A percentile compares a stretch with the other conserved stretches of the same genome.
Conservation (phyloP, 1,140 invertebrate genomes). For the Teleopsis dalmanni region DNA sequence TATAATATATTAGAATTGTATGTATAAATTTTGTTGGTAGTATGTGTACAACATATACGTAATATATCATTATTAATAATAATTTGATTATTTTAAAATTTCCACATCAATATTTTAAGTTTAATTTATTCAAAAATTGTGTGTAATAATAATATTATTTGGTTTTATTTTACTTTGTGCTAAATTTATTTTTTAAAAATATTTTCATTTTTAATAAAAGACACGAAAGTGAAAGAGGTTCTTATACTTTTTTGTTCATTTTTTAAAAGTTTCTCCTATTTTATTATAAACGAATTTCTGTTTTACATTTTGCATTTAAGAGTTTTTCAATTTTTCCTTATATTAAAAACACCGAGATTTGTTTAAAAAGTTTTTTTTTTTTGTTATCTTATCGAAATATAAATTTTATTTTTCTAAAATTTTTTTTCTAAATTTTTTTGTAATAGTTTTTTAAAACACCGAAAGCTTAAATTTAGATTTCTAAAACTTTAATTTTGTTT, state of each 20-base stretch:
- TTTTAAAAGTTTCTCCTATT: constrained; percentile 24
- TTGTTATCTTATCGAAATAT: constrained; percentile 33
- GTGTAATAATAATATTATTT: too few relatives aligned
- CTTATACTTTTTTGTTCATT: constrained; percentile 11
- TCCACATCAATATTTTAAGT: too few relatives aligned
- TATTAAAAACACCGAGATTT: constrained; percentile 25
- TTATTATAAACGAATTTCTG: constrained; percentile 9
- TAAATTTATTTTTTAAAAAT: constrained; percentile 17
- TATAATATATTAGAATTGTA: too few relatives aligned
- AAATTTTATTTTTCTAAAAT: constrained; percentile 27
- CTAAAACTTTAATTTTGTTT: too few relatives aligned
- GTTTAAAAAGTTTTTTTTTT: constrained; percentile 13
- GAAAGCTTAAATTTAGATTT: constrained; percentile 46
- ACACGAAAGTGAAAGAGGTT: constrained; percentile 46
- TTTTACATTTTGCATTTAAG: constrained; percentile 5
- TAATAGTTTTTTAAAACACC: constrained; percentile 40
- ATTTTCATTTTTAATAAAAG: constrained; percentile 29
- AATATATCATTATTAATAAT: too few relatives aligned
- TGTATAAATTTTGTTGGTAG: too few relatives aligned
- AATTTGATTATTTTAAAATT: too few relatives aligned
- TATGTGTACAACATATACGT: too few relatives aligned
- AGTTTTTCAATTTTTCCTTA: constrained; percentile 18
- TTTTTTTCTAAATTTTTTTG: constrained; percentile 23
- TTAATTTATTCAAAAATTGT: constrained; percentile 39
- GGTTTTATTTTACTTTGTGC: constrained; percentile 37